These are phyloP conservation scores for Petrocephalus microphthalmus DNA, from an alignment of 2,113 vertebrate species.

Conservation along the genomic window DNA sequence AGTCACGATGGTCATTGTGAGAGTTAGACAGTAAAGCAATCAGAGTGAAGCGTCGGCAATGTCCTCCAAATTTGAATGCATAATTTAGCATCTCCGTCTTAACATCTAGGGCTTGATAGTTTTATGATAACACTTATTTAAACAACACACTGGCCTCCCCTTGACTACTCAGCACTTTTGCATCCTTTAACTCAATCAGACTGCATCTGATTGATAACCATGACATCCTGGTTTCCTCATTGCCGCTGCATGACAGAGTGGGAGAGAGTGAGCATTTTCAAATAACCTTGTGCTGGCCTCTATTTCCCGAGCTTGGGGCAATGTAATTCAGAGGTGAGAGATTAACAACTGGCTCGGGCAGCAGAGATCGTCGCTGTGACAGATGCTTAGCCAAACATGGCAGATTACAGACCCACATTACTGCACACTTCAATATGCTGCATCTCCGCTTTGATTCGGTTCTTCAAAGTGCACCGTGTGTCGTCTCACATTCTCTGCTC, in stretches of 20 bases:
- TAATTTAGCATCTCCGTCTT: not conserved
- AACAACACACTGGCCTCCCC: not conserved
- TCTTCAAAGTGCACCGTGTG: not conserved
- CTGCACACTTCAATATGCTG: not conserved
- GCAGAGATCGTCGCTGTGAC: not conserved
- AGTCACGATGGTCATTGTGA: not conserved
- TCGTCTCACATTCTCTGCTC: not conserved
- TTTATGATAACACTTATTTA: not conserved
- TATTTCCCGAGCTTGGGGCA: not conserved
- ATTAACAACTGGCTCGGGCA: not conserved
- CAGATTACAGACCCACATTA: not conserved
- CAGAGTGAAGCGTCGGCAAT: not conserved
- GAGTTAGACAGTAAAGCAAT: conserved; percentile 5
- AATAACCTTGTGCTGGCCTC: not conserved
- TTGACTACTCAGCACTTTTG: not conserved
- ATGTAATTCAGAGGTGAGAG: not conserved
- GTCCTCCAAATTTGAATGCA: not conserved
- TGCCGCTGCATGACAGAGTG: not conserved
- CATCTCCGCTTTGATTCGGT: not conserved
- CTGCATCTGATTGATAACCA: not conserved
- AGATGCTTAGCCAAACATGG: not conserved
- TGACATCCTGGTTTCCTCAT: not conserved
- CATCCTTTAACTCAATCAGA: not conserved
- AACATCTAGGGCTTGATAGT: not conserved
- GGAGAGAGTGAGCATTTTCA: not conserved